Evolutionary conservation across 2,888 invertebrate genomes (phyloP), one percentile per base, ranked within the genome.

Genomic region (Amorpha juglandis): DNA sequence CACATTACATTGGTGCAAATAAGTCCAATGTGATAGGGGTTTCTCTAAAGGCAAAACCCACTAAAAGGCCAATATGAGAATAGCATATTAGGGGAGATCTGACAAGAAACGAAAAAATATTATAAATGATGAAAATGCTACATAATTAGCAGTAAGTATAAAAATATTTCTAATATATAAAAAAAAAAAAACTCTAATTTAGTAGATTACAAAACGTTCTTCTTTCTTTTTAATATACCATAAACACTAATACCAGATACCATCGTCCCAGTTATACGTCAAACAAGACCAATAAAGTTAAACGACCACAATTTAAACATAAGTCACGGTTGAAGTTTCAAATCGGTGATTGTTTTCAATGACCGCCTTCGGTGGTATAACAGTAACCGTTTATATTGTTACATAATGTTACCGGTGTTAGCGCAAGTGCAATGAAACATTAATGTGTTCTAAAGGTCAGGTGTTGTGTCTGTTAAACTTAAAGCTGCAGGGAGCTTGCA

Each of bases 311-410:
- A 58, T 58, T 58, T 55, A 35, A 48, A 58, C 55, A 38, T 55
- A 58, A 58, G 58, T 58, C 58, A 58, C 58, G 38, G 58, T 58
- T 58, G 38, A 58, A 58, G 58, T 58, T 58, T n/a, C 11, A 58
- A 58, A 58, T 58, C 19, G 58, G 38, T 58, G 58, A 58, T 42
- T 58, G 19, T 58, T 58, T 58, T 12, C 38, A 58, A 58, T 38
- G 16, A 58, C 58, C 58, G 35, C 0, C 52, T 7, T 16, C 8
- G 14, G 0, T 58, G 33, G n/a, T 2, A 55, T 55, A 55, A 16
- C 19, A 42, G 19, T 42, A 38, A 42, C 38, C 16, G 58, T 58
- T 38, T 19, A 58, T 38, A 58, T 58, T 53, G 53, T 53, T 58
- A 58, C 38, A 19, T 58, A 58, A 42, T 38, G 19, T 38, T 16